Evolutionary conservation across 1,140 invertebrate species (phyloP).

Genomic region (Scaptomyza montana): DNA sequence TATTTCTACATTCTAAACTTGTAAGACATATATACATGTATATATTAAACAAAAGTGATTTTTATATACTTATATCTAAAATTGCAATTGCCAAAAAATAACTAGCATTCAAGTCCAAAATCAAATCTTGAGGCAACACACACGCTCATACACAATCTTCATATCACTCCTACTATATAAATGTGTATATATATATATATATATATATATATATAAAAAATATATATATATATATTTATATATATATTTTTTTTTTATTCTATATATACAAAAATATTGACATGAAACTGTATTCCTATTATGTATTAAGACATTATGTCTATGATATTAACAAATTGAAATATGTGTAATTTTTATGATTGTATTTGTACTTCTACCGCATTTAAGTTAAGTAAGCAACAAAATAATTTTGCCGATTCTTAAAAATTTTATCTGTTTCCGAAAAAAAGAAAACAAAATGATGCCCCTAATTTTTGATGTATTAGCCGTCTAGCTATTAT

Average conservation of each 20-base stretch:
- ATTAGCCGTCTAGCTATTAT: slow-evolving; percentile 22
- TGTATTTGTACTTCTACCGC: slow-evolving; percentile 26
- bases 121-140: slow-evolving; percentile 40
- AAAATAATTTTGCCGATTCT: slow-evolving; percentile 34
- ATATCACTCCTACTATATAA: slow-evolving; percentile 69
- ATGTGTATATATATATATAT: slow-evolving; percentile 21
- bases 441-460: slow-evolving; percentile 8
- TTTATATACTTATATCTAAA: slow-evolving; percentile 39
- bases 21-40: slow-evolving; percentile 32
- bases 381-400: slow-evolving; percentile 39
- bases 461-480: slow-evolving; percentile 3
- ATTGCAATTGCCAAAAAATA: slow-evolving; percentile 43
- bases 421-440: slow-evolving; percentile 25
- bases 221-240: slow-evolving; percentile 6
- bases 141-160: slow-evolving; percentile 48
- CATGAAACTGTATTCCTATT: slow-evolving; percentile 74
- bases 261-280: slow-evolving; percentile 36
- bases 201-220: slow-evolving; percentile 34
- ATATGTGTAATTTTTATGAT: slow-evolving; percentile 35
- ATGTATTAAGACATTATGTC: slow-evolving; percentile 59
- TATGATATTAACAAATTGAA: slow-evolving; percentile 44
- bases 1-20: slow-evolving; percentile 52
- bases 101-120: slow-evolving; percentile 21
- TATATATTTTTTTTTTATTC: too few relatives aligned
- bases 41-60: slow-evolving; percentile 37